A percentile compares a stretch with the other conserved stretches of the same genome.
Evolutionary conservation across 2,888 invertebrate species (phyloP).

Genomic region (Polia nebulosa): DNA sequence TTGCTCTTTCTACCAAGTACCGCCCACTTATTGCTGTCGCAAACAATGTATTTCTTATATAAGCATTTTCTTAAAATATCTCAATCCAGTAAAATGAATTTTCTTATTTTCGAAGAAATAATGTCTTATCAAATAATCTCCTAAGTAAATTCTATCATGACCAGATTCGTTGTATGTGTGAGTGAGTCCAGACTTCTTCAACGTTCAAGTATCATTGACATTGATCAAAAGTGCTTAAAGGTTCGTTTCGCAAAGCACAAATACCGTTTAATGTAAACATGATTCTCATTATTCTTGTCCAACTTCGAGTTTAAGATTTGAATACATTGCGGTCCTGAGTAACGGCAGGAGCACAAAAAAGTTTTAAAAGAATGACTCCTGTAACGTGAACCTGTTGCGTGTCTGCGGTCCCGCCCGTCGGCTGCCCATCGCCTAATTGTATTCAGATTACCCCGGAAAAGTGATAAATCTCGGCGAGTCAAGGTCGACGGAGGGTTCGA

Average conservation of each 20-base stretch:
- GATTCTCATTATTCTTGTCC: conserved; percentile 19
- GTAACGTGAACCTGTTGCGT: conserved; percentile 82
- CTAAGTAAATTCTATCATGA: conserved; percentile 6
- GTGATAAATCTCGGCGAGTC: conserved; percentile 89
- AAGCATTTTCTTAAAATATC: conserved; percentile 1
- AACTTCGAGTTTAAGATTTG: conserved; percentile 36
- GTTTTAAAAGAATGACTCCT: conserved; percentile 63
- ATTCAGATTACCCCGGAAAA: conserved; percentile 89
- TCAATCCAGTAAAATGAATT: not conserved
- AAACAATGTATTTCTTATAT: not conserved
- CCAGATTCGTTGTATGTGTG: not conserved
- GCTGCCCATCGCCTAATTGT: conserved; percentile 87
- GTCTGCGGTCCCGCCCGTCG: conserved; percentile 74
- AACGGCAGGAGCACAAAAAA: conserved; percentile 47
- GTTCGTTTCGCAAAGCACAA: conserved; percentile 12
- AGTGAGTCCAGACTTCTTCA: conserved; percentile 15
- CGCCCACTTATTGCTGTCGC: conserved; percentile 29
- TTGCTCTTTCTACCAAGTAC: conserved; percentile 62
- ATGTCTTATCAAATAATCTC: not conserved
- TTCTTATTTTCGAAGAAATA: not conserved
- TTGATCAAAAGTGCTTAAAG: conserved; percentile 19
- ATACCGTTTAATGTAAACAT: conserved; percentile 27
- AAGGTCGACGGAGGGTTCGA: conserved; percentile 90
- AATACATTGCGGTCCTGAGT: conserved; percentile 31
- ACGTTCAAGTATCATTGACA: conserved; percentile 24